Percentiles rank a stretch among this genome's conserved stretches.
Evolutionary conservation across 2,888 invertebrate genomes (phyloP).

Genomic region (Harpalus rubripes): DNA sequence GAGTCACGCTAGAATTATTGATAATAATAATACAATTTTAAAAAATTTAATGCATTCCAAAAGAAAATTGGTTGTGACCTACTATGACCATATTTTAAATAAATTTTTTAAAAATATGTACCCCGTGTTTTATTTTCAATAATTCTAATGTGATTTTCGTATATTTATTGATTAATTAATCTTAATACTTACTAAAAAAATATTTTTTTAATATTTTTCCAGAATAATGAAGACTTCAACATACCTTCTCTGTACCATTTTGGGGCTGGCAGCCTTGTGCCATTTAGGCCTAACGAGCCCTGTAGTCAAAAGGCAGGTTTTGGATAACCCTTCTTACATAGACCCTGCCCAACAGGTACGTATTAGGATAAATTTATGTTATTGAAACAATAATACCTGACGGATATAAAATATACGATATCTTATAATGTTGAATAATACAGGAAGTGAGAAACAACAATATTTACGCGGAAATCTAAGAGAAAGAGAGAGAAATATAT

Average conservation of each 20-base stretch:
- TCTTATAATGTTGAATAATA: background rate
- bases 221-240: constrained; percentile 74
- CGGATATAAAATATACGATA: background rate
- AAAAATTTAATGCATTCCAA: too few species aligned
- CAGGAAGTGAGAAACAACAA: background rate
- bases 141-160: too few species aligned
- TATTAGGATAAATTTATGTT: constrained; percentile 42
- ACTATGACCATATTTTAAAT: too few species aligned
- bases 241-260: constrained; percentile 71
- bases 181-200: background rate
- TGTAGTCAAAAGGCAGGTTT: constrained; percentile 73
- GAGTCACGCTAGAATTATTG: too few species aligned
- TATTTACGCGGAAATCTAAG: constrained; percentile 10
- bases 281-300: constrained; percentile 72
- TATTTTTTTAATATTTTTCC: constrained; percentile 70
- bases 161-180: too few species aligned
- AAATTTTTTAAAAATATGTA: too few species aligned
- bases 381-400: constrained; percentile 2
- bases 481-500: background rate
- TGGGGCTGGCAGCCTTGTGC: constrained; percentile 72
- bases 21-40: too few species aligned
- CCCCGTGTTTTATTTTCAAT: too few species aligned
- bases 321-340: constrained; percentile 62
- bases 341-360: constrained; percentile 70
- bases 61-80: too few species aligned